These are phyloP conservation scores for Miopithecus talapoin DNA, from an alignment of 2,797 vertebrate genomes.

Conservation along the genomic window DNA sequence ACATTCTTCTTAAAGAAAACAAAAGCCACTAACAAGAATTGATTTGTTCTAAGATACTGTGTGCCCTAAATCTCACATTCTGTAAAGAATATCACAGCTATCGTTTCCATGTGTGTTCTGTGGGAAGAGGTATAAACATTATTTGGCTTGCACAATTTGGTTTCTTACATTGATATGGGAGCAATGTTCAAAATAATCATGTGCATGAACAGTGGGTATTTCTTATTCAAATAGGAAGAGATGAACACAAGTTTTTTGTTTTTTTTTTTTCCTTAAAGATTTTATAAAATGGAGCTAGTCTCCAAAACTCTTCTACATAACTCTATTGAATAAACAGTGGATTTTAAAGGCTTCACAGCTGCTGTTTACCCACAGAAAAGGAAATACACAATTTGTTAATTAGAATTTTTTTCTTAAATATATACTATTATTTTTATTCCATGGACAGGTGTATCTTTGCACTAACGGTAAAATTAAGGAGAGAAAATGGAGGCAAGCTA, in stretches of 20 bases:
- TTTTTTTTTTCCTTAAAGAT: constrained; percentile 17
- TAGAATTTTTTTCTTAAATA: constrained; percentile 13
- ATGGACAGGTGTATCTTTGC: background rate
- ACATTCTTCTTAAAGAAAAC: constrained; percentile 61
- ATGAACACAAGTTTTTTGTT: background rate
- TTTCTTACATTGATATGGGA: constrained; percentile 5
- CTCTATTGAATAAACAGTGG: background rate
- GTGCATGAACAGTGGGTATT: background rate
- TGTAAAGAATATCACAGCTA: background rate
- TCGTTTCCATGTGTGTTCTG: constrained; percentile 1
- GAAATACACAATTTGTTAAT: background rate
- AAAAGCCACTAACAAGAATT: constrained; percentile 65
- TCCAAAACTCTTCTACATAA: background rate
- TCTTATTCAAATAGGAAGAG: background rate
- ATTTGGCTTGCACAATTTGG: background rate
- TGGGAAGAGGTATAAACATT: background rate
- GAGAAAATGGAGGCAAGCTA: background rate
- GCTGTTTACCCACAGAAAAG: background rate
- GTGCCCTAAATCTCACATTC: background rate
- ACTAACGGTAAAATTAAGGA: constrained; percentile 1
- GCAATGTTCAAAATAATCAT: constrained; percentile 16
- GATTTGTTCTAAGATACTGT: background rate
- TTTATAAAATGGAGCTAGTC: background rate
- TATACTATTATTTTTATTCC: background rate
- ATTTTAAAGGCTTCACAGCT: background rate